These are phyloP conservation scores for Contarinia nasturtii DNA, from an alignment of 1,140 invertebrate genomes.

Conservation along the genomic window DNA sequence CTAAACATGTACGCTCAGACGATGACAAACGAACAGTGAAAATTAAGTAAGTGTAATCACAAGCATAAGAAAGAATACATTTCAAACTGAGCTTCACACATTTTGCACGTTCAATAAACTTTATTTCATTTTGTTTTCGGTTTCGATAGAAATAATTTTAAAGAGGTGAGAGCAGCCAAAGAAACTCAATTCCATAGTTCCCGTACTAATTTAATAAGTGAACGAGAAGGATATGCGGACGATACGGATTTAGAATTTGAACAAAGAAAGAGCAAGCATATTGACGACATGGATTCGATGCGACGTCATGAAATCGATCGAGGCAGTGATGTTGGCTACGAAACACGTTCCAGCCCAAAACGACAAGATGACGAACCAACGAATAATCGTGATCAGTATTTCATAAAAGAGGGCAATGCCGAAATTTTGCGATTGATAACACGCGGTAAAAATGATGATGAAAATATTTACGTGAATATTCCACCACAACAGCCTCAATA, in stretches of 20 bases:
- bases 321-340: conserved; percentile 42
- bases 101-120: not conserved
- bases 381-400: conserved; percentile 42
- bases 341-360: conserved; percentile 20
- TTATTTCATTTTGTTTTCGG: not conserved
- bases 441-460: conserved; percentile 36
- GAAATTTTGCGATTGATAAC: conserved; percentile 64
- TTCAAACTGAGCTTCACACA: not conserved
- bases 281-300: conserved; percentile 43
- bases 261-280: conserved; percentile 24
- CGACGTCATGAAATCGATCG: conserved; percentile 52
- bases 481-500: conserved; percentile 32
- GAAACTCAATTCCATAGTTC: conserved; percentile 17
- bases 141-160: conserved; percentile 5
- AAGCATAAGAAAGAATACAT: not conserved
- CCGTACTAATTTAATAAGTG: conserved; percentile 26
- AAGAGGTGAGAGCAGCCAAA: conserved; percentile 18
- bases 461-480: conserved; percentile 37
- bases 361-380: conserved; percentile 10
- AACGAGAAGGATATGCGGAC: conserved; percentile 37
- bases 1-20: conserved; percentile 12
- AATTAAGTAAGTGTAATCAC: conserved; percentile 13
- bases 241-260: conserved; percentile 34
- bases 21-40: conserved; percentile 17
- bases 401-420: conserved; percentile 61